A percentile compares a stretch with the other conserved stretches of the same genome.
Evolutionary conservation across 2,888 invertebrate species (phyloP).

Genomic region (Apamea epomidion): DNA sequence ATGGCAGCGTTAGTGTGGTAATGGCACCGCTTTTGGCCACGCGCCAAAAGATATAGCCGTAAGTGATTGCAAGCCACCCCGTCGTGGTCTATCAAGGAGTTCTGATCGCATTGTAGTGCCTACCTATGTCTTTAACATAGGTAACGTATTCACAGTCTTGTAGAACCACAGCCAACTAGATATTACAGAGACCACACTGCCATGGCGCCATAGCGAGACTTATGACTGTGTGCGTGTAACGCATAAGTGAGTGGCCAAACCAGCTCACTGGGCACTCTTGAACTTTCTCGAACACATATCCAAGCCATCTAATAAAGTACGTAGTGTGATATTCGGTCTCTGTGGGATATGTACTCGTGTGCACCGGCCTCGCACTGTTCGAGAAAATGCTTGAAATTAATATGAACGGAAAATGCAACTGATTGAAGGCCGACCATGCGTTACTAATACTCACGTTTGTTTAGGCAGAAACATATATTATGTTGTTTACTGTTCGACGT

Average conservation of each 20-base stretch:
- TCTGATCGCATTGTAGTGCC: no score
- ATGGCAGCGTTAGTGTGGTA: no score
- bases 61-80: neutral
- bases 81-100: no score
- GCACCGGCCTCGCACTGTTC: slow-evolving; percentile 16
- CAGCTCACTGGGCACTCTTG: neutral
- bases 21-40: no score
- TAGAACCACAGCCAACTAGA: neutral
- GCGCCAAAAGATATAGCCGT: no score
- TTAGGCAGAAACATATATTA: slow-evolving; percentile 12
- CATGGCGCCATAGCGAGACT: no score
- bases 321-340: neutral
- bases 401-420: slow-evolving; percentile 46
- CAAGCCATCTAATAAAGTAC: neutral
- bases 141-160: neutral
- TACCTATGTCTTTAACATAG: neutral
- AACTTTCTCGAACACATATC: slow-evolving; percentile 14
- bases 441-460: neutral
- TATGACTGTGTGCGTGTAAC: slow-evolving; percentile 6
- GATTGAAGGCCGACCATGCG: slow-evolving; percentile 11
- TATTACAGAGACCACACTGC: neutral
- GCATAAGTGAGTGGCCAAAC: neutral
- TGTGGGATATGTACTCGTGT: slow-evolving; percentile 12
- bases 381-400: slow-evolving; percentile 51
- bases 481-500: slow-evolving; percentile 3